Percentiles rank a stretch among this genome's conserved stretches.
Evolutionary conservation across 2,888 invertebrate species (phyloP).

Genomic region (Xanthostigma xanthostigma): DNA sequence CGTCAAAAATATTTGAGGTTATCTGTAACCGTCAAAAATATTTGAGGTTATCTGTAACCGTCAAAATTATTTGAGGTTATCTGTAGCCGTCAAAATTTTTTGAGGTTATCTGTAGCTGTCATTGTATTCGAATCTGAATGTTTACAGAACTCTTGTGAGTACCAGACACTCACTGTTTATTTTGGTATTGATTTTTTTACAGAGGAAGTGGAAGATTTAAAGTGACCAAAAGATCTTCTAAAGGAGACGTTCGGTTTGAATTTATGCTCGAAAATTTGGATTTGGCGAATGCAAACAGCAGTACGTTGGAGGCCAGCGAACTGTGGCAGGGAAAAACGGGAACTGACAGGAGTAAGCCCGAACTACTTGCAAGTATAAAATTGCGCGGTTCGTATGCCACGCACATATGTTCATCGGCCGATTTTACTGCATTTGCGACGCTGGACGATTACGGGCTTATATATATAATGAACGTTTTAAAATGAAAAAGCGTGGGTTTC

Average conservation of each 20-base stretch:
- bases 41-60: too few species aligned
- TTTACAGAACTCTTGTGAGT: too few species aligned
- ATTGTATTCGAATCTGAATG: too few species aligned
- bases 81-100: too few species aligned
- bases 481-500: not conserved
- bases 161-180: too few species aligned
- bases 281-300: not conserved
- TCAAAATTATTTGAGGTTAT: too few species aligned
- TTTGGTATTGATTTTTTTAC: not conserved
- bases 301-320: too few species aligned
- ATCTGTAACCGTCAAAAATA: too few species aligned
- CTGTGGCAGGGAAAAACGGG: constrained; percentile 14
- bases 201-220: constrained; percentile 3
- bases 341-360: constrained; percentile 18
- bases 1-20: too few species aligned
- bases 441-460: constrained; percentile 43
- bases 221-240: not conserved
- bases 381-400: constrained; percentile 24
- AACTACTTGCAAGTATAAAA: constrained; percentile 25
- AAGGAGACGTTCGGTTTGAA: too few species aligned
- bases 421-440: constrained; percentile 42
- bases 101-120: too few species aligned
- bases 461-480: constrained; percentile 37
- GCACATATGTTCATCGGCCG: constrained; percentile 22
- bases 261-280: not conserved